Base-by-base conservation (phyloP, 2,888 invertebrate genomes). In the Ormyrus rosae region DNA sequence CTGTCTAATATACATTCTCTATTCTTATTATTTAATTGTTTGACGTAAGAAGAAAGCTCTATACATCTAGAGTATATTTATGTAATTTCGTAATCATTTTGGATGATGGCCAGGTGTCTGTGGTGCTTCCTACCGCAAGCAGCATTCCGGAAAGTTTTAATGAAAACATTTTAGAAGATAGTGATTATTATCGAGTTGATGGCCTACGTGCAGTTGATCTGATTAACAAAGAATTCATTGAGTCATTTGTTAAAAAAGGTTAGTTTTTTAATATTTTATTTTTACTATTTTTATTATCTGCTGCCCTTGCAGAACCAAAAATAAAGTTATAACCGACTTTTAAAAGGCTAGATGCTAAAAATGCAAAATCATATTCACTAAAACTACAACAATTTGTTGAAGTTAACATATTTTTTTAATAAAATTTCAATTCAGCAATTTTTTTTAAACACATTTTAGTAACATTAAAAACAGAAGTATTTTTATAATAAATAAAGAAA, bases 221-320 rank as follows among this genome's bases (percentile, higher is more conserved):
- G 34, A 84, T 93, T 63, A 88, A 91, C 63, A 88, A 89, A 79
- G 89, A 91, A 76, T 94, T 94, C 86, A 89, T 93, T 63, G 91
- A 92, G 80, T 91, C 91, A 83, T 94, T 94, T 88, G 88, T 93
- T 9, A 92, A 92, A 84, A 91, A 91, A 91, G 94, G 94, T 93
- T 58, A 61, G 74, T 73, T 65, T 78, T 63, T 19, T 65, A 65
- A 46, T 60, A 6, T 71, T 74, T 70, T 50, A 34, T 76, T 74
- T 60, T 55, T 56, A 53, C 19, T 53, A 74, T 73, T 73, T 63
- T 34, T 34, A 34, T 34, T 34, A 34, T 34, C 34, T 3, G 4
- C 34, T 34, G 34, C 34, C 34, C 34, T 34, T 34, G 34, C 34
- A 34, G 34, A 34, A 34, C 34, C 34, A 34, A 34, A 34, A 34